phyloP scores from a whole-genome alignment of 2,888 invertebrate species.

The Ormyrus thymus region DNA sequence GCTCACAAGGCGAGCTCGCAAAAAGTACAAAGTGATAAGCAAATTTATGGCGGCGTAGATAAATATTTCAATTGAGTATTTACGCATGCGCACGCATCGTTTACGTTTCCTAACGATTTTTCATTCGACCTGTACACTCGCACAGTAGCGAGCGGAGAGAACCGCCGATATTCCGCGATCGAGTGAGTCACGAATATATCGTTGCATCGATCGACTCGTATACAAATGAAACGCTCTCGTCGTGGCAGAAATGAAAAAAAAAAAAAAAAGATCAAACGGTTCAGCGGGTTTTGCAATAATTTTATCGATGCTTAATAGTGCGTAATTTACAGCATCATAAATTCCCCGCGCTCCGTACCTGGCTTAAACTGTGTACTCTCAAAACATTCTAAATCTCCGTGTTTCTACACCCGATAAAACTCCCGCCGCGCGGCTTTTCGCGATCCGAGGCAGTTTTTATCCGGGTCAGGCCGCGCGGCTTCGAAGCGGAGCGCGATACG shows the following conservation, averaged over 20 bases:
- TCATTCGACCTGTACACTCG: no score
- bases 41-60: no score
- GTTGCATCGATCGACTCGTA: slow-evolving; percentile 9
- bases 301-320: slow-evolving; percentile 47
- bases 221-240: slow-evolving; percentile 11
- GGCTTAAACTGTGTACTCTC: slow-evolving; percentile 1
- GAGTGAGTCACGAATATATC: slow-evolving; percentile 54
- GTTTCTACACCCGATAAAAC: slow-evolving; percentile 1
- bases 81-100: no score
- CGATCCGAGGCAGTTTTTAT: no score
- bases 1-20: no score
- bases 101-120: no score
- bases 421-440: not conserved
- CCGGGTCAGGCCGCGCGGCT: no score
- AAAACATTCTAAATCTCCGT: slow-evolving; percentile 30
- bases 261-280: slow-evolving; percentile 16
- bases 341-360: not conserved
- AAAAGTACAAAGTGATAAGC: no score
- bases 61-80: no score
- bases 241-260: not conserved
- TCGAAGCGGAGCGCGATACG: no score
- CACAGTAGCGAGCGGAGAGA: no score
- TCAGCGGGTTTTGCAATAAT: slow-evolving; percentile 34
- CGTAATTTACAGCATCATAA: slow-evolving; percentile 45
- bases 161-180: no score